These are phyloP conservation scores for Opisthocomus hoazin DNA, from an alignment of 2,113 vertebrate species.

Conservation along the genomic window DNA sequence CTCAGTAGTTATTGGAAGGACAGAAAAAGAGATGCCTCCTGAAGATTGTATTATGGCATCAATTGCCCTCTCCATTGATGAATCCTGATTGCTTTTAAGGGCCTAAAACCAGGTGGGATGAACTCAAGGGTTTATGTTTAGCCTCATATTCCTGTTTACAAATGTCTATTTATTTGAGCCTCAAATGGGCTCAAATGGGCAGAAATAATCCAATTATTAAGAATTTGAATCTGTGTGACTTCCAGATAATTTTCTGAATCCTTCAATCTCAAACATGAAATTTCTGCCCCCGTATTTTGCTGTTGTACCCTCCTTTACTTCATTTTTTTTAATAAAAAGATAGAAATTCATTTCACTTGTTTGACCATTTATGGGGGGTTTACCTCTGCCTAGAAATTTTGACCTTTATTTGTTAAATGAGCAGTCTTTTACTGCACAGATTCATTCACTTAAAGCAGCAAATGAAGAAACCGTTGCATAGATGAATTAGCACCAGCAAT, in stretches of 20 bases:
- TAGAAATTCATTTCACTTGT: neutral
- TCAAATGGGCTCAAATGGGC: neutral
- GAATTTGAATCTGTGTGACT: neutral
- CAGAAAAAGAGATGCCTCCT: neutral
- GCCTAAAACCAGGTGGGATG: neutral
- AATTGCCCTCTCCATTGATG: neutral
- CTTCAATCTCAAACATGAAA: neutral
- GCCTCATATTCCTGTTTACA: neutral
- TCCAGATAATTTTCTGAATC: neutral
- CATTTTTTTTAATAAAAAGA: neutral
- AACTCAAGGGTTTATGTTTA: neutral
- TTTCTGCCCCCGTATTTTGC: neutral
- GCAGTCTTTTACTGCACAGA: neutral
- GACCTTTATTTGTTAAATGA: neutral
- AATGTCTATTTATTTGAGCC: neutral
- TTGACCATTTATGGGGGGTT: neutral
- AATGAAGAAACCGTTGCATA: neutral
- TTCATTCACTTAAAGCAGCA: neutral
- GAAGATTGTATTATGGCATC: neutral
- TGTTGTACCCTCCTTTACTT: neutral
- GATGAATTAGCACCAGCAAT: neutral
- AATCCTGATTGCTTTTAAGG: neutral
- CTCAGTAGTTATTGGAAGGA: neutral
- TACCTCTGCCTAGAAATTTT: neutral
- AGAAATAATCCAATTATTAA: neutral